Conservation (phyloP, 2,888 invertebrate genomes). For the Leucoptera coffeella region DNA sequence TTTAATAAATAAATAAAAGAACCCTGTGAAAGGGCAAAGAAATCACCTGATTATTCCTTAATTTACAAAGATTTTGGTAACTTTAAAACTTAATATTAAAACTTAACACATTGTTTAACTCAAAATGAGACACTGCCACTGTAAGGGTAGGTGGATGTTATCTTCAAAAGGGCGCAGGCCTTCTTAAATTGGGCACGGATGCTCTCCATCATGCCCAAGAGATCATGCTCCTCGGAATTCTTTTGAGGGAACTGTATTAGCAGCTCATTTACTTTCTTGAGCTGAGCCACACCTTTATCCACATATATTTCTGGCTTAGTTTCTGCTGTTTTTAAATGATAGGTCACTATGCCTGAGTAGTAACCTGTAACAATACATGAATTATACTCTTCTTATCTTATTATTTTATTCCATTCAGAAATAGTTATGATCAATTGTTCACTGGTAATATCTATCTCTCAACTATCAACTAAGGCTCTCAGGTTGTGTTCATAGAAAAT, state of each 20-base stretch:
- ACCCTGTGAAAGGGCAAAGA: no score
- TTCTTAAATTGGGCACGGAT: slow-evolving; percentile 66
- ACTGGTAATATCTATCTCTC: no score
- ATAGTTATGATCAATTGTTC: no score
- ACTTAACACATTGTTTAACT: slow-evolving; percentile 10
- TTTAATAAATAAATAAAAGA: no score
- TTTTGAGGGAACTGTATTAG: slow-evolving; percentile 59
- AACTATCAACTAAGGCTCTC: no score
- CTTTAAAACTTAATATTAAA: no score
- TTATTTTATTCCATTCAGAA: no score
- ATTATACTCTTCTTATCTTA: no score
- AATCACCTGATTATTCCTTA: no score
- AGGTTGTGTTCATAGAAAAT: no score
- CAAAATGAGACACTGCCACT: slow-evolving; percentile 55
- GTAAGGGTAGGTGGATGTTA: slow-evolving; percentile 50
- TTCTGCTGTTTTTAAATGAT: slow-evolving; percentile 25
- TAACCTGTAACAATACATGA: slow-evolving; percentile 43
- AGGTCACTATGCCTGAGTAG: slow-evolving; percentile 57
- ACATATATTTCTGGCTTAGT: slow-evolving; percentile 20
- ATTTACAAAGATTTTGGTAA: no score
- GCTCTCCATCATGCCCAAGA: slow-evolving; percentile 53
- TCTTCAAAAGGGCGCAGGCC: slow-evolving; percentile 61
- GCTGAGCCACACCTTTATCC: slow-evolving; percentile 47
- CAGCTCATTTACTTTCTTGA: slow-evolving; percentile 50
- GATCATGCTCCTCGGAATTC: slow-evolving; percentile 62